Evolutionary conservation across 1,140 invertebrate species (phyloP).

Genomic region (Formica selysi): DNA sequence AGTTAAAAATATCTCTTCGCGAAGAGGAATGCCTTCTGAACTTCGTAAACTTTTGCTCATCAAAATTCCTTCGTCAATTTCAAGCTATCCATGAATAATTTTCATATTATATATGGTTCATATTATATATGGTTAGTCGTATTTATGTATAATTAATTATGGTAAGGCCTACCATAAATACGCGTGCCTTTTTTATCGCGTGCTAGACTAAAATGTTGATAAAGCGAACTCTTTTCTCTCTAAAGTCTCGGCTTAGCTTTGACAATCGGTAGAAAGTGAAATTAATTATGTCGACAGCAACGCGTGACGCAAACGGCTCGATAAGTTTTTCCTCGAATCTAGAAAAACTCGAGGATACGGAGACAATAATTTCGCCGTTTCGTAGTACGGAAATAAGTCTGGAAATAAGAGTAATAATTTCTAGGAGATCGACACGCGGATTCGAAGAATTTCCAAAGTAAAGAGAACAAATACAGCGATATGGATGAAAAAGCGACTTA

Average conservation of each 20-base stretch:
- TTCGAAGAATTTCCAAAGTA: background rate
- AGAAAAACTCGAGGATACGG: constrained; percentile 43
- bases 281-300: background rate
- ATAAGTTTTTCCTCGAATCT: constrained; percentile 5
- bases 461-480: background rate
- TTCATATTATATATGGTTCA: background rate
- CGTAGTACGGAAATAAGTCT: constrained; percentile 76
- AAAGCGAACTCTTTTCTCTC: constrained; percentile 11
- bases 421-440: constrained; percentile 55
- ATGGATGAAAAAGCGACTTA: background rate
- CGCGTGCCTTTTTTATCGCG: background rate
- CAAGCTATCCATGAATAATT: constrained; percentile 28
- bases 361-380: constrained; percentile 73
- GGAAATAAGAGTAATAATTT: constrained; percentile 80
- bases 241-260: constrained; percentile 29
- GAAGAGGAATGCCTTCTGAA: background rate
- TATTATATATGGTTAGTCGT: background rate
- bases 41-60: constrained; percentile 25
- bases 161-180: constrained; percentile 1
- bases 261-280: background rate
- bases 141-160: constrained; percentile 7
- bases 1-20: background rate
- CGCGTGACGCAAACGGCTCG: constrained; percentile 68
- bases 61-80: constrained; percentile 24
- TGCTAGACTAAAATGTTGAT: constrained; percentile 5